Evolutionary conservation across 2,888 invertebrate species (phyloP), one percentile per base, ranked within the genome.

Genomic region (Idaea biselata): DNA sequence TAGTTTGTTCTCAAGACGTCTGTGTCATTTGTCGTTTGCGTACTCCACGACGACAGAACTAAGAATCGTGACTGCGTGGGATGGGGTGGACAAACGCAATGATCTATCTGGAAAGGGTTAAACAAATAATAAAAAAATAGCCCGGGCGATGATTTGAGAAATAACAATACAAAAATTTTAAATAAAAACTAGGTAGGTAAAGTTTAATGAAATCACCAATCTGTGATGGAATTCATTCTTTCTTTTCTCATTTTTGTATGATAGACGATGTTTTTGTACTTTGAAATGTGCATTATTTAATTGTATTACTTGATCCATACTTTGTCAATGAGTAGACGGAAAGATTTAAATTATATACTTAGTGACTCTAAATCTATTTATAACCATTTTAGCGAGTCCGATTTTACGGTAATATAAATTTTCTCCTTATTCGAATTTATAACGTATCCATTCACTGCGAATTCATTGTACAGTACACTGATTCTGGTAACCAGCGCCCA

Each of bases 1-100:
- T 86, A 89, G 89, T 90, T 91, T 88, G 89, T 90, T 83, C 86
- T 80, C 77, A 73, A 81, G 83, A 83, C 81, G 80, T 78, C 80
- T 73, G 80, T 77, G 85, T 84, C 87, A 88, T 89, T 88, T 88
- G 87, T 89, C 86, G 84, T 83, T 80, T 80, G 77, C 76, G 78
- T 78, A 79, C 76, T 75, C 75, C 76, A 75, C 60, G 62, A 61
- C 65, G 65, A 66, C 61, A 65, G 60, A 60, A 53, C 61, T 55
- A 55, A 60, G 56, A 69, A 79, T 88, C 88, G 87, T 87, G 89
- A 88, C 86, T 79, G 86, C 81, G 91, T 89, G 78, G 91, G 90
- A 79, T 85, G 60, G 78, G 91, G 89, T 79, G 86, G 60, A 75
- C 77, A 67, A 67, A 80, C 67, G 70, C 64, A 69, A 66, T 66